Base-by-base conservation (phyloP, 2,797 vertebrate genomes). In the Gouania willdenowi region DNA sequence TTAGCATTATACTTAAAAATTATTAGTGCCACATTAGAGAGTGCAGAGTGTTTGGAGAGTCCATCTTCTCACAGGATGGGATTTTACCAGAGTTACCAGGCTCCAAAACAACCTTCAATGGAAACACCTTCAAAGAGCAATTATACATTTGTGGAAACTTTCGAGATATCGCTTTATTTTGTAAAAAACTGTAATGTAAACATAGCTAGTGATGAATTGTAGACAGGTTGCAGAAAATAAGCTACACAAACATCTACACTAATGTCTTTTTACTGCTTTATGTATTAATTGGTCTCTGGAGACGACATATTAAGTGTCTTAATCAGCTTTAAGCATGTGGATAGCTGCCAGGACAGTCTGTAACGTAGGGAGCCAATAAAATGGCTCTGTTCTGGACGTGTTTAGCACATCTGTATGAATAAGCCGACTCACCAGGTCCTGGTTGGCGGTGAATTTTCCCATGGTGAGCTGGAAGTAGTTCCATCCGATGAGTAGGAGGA, bases 401-500 rank as follows among this genome's bases (percentile, higher is more conserved):
- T n/a, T 40, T 25, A 33, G 29, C 18, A 13, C 28, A 53, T 32
- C 3, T 26, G 9, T 39, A 20, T 27, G 6, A 16, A 36, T 54
- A 44, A 51, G 40, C 39, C 19, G 27, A 87, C 93, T 93, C 82
- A 92, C 97, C 89, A 94, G 88, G 71, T 97, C 93, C 59, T 91
- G 93, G 62, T 84, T 54, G 55, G 69, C 78, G 77, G 42, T 84
- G 59, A 66, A 70, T 77, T 86, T 92, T 61, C 91, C 93, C 1
- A 79, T 68, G 1, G 37, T 40, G 51, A 92, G 54, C 11, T 89
- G 88, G 61, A 90, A 88, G 86, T 93, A 95, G 75, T 94, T 94
- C 88, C 95, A 97, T 8, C 82, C 68, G 26, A 98, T 87, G 47
- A 99, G 88, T 34, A 96, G 73, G 36, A 98, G 65, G 33, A 99